These are phyloP conservation scores for Scelioninae gen. 1 DNA, from an alignment of 2,888 invertebrate genomes.

Conservation along the genomic window DNA sequence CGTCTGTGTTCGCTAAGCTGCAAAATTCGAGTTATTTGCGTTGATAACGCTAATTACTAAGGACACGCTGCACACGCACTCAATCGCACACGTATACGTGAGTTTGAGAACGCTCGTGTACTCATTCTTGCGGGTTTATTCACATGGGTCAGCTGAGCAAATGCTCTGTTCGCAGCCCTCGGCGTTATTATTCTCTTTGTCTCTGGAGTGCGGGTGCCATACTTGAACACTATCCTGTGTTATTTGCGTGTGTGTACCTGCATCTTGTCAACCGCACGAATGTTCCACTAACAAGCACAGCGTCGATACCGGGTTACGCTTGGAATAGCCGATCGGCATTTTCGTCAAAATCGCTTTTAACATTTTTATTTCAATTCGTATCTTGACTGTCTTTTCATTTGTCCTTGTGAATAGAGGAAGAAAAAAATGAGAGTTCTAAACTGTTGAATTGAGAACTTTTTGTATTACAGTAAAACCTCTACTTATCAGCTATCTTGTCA, in stretches of 20 bases:
- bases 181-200: constrained; percentile 64
- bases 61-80: constrained; percentile 19
- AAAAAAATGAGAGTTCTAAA: too few species aligned
- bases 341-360: constrained; percentile 37
- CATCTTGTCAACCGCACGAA: constrained; percentile 63
- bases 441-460: too few species aligned
- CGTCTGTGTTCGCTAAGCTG: constrained; percentile 18
- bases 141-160: constrained; percentile 56
- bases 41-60: constrained; percentile 54
- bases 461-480: too few species aligned
- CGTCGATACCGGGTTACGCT: constrained; percentile 35
- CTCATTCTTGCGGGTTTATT: constrained; percentile 49
- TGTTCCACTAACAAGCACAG: constrained; percentile 52
- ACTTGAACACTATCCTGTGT: constrained; percentile 54
- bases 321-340: constrained; percentile 50
- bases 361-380: constrained; percentile 7
- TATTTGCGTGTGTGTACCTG: constrained; percentile 58
- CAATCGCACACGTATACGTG: background rate
- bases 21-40: constrained; percentile 50
- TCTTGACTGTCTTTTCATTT: background rate
- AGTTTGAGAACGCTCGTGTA: constrained; percentile 14
- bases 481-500: too few species aligned
- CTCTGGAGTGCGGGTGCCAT: constrained; percentile 59
- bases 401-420: too few species aligned
- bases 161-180: constrained; percentile 59